Conservation (phyloP, 2,888 invertebrate species). For the Tinea pellionella region DNA sequence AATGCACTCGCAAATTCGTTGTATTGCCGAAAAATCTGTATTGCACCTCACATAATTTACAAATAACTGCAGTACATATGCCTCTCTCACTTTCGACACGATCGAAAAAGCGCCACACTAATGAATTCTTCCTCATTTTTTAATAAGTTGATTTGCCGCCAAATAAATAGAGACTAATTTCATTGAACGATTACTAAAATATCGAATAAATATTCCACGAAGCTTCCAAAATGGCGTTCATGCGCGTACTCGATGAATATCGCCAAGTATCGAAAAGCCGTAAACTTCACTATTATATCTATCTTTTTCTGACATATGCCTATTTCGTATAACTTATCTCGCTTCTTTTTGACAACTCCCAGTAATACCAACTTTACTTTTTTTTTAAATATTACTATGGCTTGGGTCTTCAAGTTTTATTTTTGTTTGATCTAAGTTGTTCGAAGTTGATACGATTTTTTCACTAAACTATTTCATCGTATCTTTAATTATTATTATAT, state of each 20-base stretch:
- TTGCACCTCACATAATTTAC: slow-evolving; percentile 57
- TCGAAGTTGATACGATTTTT: no score
- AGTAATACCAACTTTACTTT: not conserved
- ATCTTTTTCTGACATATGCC: no score
- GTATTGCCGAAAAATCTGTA: slow-evolving; percentile 63
- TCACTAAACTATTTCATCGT: no score
- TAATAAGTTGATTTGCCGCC: slow-evolving; percentile 33
- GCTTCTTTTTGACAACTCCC: not conserved
- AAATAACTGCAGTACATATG: slow-evolving; percentile 50
- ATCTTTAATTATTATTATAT: no score
- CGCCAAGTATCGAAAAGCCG: not conserved
- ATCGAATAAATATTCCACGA: slow-evolving; percentile 14
- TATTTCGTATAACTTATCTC: not conserved
- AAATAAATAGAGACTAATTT: slow-evolving; percentile 23
- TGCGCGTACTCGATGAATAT: not conserved
- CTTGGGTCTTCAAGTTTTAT: no score
- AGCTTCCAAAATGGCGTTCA: slow-evolving; percentile 16
- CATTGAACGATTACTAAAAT: slow-evolving; percentile 29
- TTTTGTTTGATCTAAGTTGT: no score
- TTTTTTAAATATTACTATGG: no score
- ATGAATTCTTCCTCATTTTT: slow-evolving; percentile 52
- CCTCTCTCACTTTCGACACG: slow-evolving; percentile 38
- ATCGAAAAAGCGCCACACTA: slow-evolving; percentile 60
- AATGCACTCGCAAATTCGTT: slow-evolving; percentile 52
- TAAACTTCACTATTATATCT: no score